These are phyloP conservation scores for Epinephelus coioides DNA, from an alignment of 2,797 vertebrate genomes.

Conservation along the genomic window DNA sequence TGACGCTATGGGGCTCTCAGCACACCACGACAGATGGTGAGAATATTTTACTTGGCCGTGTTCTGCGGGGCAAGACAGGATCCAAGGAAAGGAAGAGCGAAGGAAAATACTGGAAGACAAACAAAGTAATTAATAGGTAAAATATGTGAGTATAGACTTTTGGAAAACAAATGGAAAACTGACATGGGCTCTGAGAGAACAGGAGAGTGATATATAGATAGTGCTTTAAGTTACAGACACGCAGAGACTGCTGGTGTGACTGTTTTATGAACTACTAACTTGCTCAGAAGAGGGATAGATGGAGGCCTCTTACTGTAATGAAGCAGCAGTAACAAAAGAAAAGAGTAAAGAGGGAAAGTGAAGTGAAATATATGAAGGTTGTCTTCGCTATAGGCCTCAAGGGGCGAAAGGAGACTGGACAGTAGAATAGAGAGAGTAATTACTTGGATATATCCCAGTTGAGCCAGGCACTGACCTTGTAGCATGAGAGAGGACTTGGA, in stretches of 20 bases:
- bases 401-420: slow-evolving; percentile 14
- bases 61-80: background rate
- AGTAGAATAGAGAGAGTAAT: slow-evolving; percentile 25
- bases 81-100: background rate
- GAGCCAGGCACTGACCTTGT: slow-evolving; percentile 7
- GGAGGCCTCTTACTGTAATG: background rate
- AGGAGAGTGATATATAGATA: background rate
- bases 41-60: slow-evolving; percentile 61
- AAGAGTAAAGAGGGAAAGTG: slow-evolving; percentile 8
- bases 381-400: slow-evolving; percentile 31
- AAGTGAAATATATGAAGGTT: slow-evolving; percentile 34
- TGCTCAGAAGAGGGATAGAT: background rate
- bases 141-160: slow-evolving; percentile 5
- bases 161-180: background rate
- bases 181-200: background rate
- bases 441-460: slow-evolving; percentile 49
- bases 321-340: slow-evolving; percentile 9
- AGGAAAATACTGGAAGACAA: slow-evolving; percentile 19
- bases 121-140: slow-evolving; percentile 33
- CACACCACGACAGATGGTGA: slow-evolving; percentile 55
- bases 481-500: slow-evolving; percentile 18
- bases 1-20: slow-evolving; percentile 22
- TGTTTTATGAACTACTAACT: background rate
- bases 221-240: background rate
- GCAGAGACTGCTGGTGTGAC: background rate